Evolutionary conservation across 35 echinoderm and acorn worm species (phyloP).

Genomic region (Lytechinus pictus): DNA sequence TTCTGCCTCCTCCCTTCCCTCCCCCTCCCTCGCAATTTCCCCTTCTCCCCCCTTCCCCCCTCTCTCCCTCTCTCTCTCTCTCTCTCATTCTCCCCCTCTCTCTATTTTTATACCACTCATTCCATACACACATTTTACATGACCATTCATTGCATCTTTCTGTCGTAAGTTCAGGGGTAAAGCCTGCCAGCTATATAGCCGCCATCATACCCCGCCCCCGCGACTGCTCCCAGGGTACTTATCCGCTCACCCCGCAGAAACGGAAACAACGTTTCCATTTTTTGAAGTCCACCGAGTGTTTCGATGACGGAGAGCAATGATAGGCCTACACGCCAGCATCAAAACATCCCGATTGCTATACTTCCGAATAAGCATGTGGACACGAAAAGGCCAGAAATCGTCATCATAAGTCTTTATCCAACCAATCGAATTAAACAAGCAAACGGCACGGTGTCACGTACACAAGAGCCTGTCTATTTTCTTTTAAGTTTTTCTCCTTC

Average conservation of each 20-base stretch:
- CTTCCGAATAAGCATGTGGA: background rate
- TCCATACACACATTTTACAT: background rate
- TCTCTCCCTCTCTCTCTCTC: background rate
- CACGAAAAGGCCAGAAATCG: background rate
- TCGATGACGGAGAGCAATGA: background rate
- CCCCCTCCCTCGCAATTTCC: too few species aligned
- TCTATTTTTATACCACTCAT: background rate
- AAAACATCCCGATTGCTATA: background rate
- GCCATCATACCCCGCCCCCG: too few species aligned
- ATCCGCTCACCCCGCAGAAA: background rate
- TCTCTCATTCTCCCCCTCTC: background rate
- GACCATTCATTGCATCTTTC: background rate
- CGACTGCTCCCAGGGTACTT: background rate
- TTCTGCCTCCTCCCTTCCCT: too few species aligned
- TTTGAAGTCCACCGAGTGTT: background rate
- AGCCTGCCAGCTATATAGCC: background rate
- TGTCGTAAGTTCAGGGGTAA: background rate
- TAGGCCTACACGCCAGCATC: background rate
- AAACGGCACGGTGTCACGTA: background rate
- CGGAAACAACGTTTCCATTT: background rate
- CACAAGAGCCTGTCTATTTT: background rate
- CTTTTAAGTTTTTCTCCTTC: background rate
- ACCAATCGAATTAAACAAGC: background rate
- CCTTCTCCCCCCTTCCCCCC: background rate
- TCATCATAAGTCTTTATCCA: background rate